These are phyloP conservation scores for Danio jaintianensis DNA, from an alignment of 2,797 vertebrate species.

Conservation along the genomic window DNA sequence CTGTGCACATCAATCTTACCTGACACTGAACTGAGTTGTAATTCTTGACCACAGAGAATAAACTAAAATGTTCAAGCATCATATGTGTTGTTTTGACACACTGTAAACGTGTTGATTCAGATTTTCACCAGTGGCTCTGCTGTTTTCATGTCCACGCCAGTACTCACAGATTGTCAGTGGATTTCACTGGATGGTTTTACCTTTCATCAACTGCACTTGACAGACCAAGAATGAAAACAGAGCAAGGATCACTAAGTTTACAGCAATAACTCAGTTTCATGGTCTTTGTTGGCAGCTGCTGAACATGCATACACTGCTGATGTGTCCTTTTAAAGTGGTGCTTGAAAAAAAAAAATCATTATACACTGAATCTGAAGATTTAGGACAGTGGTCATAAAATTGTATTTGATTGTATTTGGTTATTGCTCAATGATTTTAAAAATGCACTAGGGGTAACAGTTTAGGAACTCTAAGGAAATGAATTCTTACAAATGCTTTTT, in stretches of 20 bases:
- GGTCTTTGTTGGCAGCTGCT: background rate
- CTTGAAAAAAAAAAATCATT: slow-evolving; percentile 3
- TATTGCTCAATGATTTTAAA: background rate
- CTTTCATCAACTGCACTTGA: background rate
- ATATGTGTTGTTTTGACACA: background rate
- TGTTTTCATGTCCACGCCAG: background rate
- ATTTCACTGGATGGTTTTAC: background rate
- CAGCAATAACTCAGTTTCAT: background rate
- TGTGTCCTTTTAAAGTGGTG: background rate
- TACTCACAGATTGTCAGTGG: background rate
- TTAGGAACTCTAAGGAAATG: background rate
- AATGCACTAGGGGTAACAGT: background rate
- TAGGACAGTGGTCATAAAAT: background rate
- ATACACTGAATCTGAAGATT: background rate
- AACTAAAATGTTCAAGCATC: background rate
- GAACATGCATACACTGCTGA: background rate
- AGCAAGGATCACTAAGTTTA: background rate
- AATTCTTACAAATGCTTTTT: background rate
- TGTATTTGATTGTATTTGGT: background rate
- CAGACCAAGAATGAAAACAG: slow-evolving; percentile 4
- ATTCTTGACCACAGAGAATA: background rate
- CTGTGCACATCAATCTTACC: background rate
- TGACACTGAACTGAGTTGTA: background rate
- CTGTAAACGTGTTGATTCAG: background rate
- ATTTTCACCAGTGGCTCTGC: background rate